Evolutionary conservation across 2,797 vertebrate genomes (phyloP), one percentile per base, ranked within the genome.

Genomic region (Dipus sagitta): DNA sequence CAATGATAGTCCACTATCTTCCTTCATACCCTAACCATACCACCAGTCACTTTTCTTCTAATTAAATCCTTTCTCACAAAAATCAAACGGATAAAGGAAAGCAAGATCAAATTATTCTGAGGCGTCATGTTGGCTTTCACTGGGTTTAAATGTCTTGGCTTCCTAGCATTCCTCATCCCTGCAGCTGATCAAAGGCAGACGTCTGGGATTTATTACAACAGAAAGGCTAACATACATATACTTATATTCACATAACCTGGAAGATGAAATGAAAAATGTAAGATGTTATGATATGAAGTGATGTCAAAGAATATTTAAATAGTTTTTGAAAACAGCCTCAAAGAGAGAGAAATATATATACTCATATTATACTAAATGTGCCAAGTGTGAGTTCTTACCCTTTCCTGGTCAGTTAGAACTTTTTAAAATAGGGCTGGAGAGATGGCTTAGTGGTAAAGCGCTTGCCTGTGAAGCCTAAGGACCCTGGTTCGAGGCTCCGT

Each of bases 111-210:
- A 34, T 76, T 75, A 68, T 90, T 86, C 75, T 71, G n/a, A 78
- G 74, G 32, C 82, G 26, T 72, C 32, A 32, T 75, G 10, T 85
- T 94, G 83, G 4, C 85, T 84, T 92, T 96, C 52, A 84, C 20
- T 93, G 72, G 26, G 83, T 81, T 88, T 90, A 91, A 96, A 70
- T 88, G 86, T 91, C 90, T 94, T 86, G 58, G 58, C 38, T 91
- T 78, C 23, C 12, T 92, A 54, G 42, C 64, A 58, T 38, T 38
- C 38, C 38, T 86, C 78, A 68, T 38, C 47, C 21, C 30, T 81
- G 47, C 14, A 74, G 15, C 38, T 75, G 20, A 75, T 75, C 76
- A 71, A 70, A 18, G 26, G 81, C n/a, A 47, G 78, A 74, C 86
- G 47, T 28, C 54, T 88, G 67, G 52, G 11, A 5, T 82, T 91